Evolutionary conservation across 1,140 invertebrate genomes (phyloP).

Genomic region (Acromyrmex heyeri): DNA sequence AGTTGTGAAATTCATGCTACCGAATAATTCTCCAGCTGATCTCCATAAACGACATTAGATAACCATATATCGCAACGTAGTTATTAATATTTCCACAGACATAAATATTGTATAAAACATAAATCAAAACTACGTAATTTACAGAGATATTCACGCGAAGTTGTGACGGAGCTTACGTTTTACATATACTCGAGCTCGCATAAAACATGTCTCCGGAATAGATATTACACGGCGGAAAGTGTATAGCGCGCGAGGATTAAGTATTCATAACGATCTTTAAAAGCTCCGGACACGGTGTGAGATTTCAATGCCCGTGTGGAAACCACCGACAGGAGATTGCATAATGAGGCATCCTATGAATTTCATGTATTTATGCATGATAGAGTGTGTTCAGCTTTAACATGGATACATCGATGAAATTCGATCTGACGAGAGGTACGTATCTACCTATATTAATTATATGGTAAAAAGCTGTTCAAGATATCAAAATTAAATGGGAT

Average conservation of each 20-base stretch:
- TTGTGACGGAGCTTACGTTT: neutral
- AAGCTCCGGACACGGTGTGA: neutral
- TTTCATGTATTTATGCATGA: neutral
- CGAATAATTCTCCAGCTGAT: neutral
- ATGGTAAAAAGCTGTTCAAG: neutral
- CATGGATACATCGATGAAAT: neutral
- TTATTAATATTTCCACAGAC: neutral
- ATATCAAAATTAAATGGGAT: neutral
- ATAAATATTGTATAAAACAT: constrained; percentile 6
- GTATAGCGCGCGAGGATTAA: constrained; percentile 10
- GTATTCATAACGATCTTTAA: constrained; percentile 34
- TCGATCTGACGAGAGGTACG: neutral
- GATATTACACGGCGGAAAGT: neutral
- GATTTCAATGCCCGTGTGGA: neutral
- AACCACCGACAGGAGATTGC: neutral
- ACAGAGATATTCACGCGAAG: neutral
- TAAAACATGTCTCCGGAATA: constrained; percentile 15
- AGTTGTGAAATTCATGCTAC: constrained; percentile 18
- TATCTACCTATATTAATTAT: neutral
- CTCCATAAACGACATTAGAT: constrained; percentile 8
- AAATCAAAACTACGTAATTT: constrained; percentile 7
- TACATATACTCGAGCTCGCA: neutral
- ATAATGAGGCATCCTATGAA: constrained; percentile 1
- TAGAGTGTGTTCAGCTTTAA: neutral
- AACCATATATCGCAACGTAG: neutral